Percentiles rank a stretch among this genome's conserved stretches.
These are phyloP conservation scores for Opisthocomus hoazin DNA, from an alignment of 2,113 vertebrate genomes.

Conservation along the genomic window DNA sequence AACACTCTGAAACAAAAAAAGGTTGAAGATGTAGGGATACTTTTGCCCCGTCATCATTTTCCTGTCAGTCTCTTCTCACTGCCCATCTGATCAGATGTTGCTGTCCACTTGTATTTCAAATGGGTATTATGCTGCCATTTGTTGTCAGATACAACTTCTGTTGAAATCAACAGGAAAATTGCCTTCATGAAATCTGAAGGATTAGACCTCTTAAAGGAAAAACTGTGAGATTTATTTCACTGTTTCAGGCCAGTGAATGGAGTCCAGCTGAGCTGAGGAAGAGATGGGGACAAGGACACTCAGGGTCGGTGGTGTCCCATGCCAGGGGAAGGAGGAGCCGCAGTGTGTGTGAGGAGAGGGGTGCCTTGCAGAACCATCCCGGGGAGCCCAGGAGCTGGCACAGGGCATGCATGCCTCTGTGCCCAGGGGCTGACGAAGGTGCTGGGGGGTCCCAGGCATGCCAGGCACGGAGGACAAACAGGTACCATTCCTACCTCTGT, in stretches of 20 bases:
- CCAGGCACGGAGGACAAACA: neutral
- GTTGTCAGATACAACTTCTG: neutral
- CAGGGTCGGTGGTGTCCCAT: neutral
- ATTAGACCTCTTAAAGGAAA: neutral
- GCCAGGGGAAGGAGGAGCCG: neutral
- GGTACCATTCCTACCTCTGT: neutral
- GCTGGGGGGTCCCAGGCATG: neutral
- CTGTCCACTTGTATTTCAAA: neutral
- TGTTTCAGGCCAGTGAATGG: neutral
- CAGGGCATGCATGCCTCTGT: accelerated
- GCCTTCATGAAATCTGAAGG: neutral
- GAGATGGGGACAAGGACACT: neutral
- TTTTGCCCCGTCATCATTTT: neutral
- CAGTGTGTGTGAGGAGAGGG: accelerated
- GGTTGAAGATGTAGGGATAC: neutral
- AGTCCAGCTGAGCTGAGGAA: neutral
- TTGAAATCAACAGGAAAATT: neutral
- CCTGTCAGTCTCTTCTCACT: neutral
- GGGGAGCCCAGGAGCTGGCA: neutral
- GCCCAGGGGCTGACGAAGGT: neutral
- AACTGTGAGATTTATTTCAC: neutral
- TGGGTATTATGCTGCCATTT: neutral
- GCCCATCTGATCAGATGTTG: neutral
- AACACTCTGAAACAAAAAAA: neutral
- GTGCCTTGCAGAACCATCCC: neutral